Percentiles rank a stretch among this genome's conserved stretches.
Evolutionary conservation across 2,113 vertebrate species (phyloP).

Genomic region (Vulpes lagopus): DNA sequence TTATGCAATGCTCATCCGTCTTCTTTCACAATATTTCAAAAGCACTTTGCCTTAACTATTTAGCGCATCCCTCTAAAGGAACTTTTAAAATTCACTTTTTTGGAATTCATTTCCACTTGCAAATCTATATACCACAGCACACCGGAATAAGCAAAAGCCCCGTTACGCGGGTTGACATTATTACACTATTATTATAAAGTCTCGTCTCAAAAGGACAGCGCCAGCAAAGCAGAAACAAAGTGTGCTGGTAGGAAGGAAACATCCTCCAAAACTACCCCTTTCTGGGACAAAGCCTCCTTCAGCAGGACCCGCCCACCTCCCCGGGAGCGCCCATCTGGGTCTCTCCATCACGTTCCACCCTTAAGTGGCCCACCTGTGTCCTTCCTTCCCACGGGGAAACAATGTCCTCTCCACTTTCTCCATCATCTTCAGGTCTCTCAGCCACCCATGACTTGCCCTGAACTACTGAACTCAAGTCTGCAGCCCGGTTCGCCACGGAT

Average conservation of each 20-base stretch:
- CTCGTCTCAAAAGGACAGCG: conserved; percentile 19
- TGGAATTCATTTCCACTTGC: conserved; percentile 61
- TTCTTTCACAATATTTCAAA: conserved; percentile 82
- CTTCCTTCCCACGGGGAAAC: not conserved
- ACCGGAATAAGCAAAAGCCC: conserved; percentile 46
- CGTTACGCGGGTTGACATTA: conserved; percentile 10
- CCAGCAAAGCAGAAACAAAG: conserved; percentile 57
- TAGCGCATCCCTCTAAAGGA: conserved; percentile 40
- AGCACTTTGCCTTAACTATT: conserved; percentile 80
- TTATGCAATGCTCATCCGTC: conserved; percentile 49
- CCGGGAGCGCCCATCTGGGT: not conserved
- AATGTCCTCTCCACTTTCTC: conserved; percentile 11
- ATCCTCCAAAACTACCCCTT: not conserved
- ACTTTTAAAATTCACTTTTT: conserved; percentile 46
- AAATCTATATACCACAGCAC: conserved; percentile 61
- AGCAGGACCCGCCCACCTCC: not conserved
- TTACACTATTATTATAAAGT: not conserved
- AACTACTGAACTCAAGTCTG: conserved; percentile 7
- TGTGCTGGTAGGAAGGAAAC: not conserved
- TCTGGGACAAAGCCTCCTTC: not conserved
- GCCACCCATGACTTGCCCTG: not conserved
- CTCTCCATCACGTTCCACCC: not conserved
- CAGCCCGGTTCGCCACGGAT: not conserved
- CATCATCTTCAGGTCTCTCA: not conserved
- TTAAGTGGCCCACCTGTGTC: not conserved